phyloP scores from a whole-genome alignment of 2,888 invertebrate species.

The Eupithecia pulchellata region DNA sequence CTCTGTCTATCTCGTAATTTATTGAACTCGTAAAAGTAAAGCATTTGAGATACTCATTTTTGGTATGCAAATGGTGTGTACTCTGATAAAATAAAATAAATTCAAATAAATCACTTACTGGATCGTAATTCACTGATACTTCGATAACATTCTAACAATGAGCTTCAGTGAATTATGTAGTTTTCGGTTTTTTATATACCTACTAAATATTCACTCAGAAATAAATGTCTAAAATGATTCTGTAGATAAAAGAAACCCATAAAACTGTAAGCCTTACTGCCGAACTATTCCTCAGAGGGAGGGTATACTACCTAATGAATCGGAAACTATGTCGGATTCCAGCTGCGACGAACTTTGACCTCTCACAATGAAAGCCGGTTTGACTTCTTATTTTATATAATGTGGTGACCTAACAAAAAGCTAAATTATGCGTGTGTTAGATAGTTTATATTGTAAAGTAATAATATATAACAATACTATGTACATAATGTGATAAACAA shows the following conservation, averaged over 20 bases:
- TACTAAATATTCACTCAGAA: not conserved
- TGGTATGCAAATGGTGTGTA: not conserved
- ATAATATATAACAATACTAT: too few species aligned
- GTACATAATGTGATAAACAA: too few species aligned
- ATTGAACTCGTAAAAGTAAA: not conserved
- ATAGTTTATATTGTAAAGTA: too few species aligned
- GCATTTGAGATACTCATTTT: not conserved
- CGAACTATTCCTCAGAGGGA: conserved; percentile 33
- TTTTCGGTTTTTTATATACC: not conserved
- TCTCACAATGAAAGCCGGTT: not conserved
- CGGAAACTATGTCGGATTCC: conserved; percentile 39
- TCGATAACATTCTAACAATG: not conserved
- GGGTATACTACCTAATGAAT: conserved; percentile 36
- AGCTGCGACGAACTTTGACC: conserved; percentile 19
- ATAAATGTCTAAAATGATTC: not conserved
- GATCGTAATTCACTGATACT: not conserved
- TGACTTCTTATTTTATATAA: not conserved
- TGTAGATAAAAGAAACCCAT: conserved; percentile 14
- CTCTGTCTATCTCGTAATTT: too few species aligned
- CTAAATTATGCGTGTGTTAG: too few species aligned
- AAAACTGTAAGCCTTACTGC: conserved; percentile 30
- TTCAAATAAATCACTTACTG: not conserved
- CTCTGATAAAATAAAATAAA: not conserved
- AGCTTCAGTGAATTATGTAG: not conserved
- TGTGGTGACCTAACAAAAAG: too few species aligned